These are phyloP conservation scores for Phrynocephalus vlangalii DNA, from an alignment of 2,797 vertebrate species.

Conservation along the genomic window DNA sequence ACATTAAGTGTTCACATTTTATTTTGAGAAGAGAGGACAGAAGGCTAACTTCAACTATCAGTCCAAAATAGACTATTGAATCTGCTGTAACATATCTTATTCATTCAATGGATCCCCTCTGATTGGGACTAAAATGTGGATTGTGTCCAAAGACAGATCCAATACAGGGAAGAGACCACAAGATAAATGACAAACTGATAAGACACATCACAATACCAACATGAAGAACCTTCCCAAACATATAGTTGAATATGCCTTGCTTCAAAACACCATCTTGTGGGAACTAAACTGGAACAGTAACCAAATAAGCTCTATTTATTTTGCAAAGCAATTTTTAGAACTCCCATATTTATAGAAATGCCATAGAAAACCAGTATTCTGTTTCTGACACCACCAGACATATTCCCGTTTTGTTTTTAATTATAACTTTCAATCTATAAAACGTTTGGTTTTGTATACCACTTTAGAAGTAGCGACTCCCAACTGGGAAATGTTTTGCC, in stretches of 20 bases:
- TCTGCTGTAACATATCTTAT: neutral
- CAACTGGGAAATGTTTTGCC: neutral
- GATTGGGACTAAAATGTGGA: neutral
- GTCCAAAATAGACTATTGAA: no score
- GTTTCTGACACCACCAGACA: neutral
- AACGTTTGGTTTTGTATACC: neutral
- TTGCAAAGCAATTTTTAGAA: neutral
- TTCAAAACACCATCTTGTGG: neutral
- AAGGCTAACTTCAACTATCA: no score
- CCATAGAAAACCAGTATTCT: neutral
- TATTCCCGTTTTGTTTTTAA: neutral
- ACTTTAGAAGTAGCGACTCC: neutral
- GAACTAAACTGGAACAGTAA: neutral
- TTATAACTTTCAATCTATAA: neutral
- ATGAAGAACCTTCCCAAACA: neutral
- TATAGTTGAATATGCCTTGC: neutral
- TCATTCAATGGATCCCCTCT: no score
- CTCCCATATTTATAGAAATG: neutral
- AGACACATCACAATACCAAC: neutral
- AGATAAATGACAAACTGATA: neutral
- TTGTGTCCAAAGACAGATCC: neutral
- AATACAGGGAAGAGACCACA: neutral
- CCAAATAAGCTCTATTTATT: neutral
- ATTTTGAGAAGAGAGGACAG: neutral
- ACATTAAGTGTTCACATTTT: neutral